Evolutionary conservation across 2,113 vertebrate species (phyloP), one percentile per base, ranked within the genome.

Genomic region (Blennius ocellaris): DNA sequence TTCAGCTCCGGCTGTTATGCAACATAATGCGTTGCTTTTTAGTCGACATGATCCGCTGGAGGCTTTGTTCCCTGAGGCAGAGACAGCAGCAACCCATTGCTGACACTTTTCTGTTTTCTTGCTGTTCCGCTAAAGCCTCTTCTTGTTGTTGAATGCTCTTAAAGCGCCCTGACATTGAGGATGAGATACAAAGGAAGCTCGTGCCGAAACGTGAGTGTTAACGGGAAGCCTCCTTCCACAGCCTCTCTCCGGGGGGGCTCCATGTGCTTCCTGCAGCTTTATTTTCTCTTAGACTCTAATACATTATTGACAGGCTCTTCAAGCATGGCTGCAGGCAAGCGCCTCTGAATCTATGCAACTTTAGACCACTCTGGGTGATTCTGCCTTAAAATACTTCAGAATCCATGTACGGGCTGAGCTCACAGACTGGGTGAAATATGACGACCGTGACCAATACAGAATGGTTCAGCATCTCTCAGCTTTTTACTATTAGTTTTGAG

Each of bases 271-370:
- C 37, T 12, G 5, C 16, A 39, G 43, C 57, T 61, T 77, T 78
- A 83, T 80, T 81, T 80, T 78, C 52, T 78, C 58, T 39, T 11
- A 53, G 55, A 65, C 43, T 61, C 54, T 68, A 71, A 77, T 85
- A 69, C 60, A 88, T 91, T 84, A 90, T 86, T 86, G 69, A 89
- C 73, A 78, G 61, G 62, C 30, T 66, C 56, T 75, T 82, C 55
- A 74, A 68, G 73, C 55, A 59, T 78, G 77, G 15, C 79, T 36
- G 41, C 50, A 6, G 57, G 38, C 55, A 37, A 63, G 68, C 67
- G 50, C 53, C 69, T 63, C 49, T 69, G 66, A 86, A 87, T 85
- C 61, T 71, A 67, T 79, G 62, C 73, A 72, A 58, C 70, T n/a
- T n/a, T 73, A 51, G 61, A 69, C 71, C 47, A 53, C 57, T 57